Evolutionary conservation across 2,797 vertebrate genomes (phyloP).

Genomic region (Bradypodion ventrale): DNA sequence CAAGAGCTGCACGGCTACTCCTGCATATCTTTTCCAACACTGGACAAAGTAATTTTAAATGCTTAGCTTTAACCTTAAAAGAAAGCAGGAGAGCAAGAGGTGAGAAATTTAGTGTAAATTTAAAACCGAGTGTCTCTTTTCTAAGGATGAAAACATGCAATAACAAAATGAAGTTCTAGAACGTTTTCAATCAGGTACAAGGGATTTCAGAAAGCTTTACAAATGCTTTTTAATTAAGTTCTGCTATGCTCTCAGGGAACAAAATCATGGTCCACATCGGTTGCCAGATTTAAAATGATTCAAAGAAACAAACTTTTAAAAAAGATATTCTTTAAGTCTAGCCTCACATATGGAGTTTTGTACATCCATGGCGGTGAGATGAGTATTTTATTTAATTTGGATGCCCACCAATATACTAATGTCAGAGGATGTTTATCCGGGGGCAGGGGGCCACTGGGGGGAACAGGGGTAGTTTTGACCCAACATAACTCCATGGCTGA

Average conservation of each 20-base stretch:
- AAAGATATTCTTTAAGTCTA: not conserved
- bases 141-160: conserved; percentile 20
- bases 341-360: not conserved
- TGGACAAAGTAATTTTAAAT: conserved; percentile 50
- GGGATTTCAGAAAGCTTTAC: conserved; percentile 3
- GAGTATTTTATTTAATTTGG: too few relatives aligned
- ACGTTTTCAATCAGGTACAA: not conserved
- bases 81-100: conserved; percentile 22
- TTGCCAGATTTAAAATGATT: not conserved
- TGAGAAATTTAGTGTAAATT: conserved; percentile 45
- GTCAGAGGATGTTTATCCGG: too few relatives aligned
- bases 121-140: conserved; percentile 26
- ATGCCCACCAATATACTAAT: too few relatives aligned
- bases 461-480: too few relatives aligned
- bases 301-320: not conserved
- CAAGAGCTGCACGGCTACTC: conserved; percentile 33
- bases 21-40: conserved; percentile 42
- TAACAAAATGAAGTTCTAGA: conserved; percentile 16
- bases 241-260: not conserved
- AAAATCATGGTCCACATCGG: not conserved
- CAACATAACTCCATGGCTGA: too few relatives aligned
- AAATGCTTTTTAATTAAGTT: conserved; percentile 10
- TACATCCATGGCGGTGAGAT: not conserved
- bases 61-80: conserved; percentile 23
- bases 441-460: too few relatives aligned